Evolutionary conservation across 1,140 invertebrate species (phyloP).

Genomic region (Triops longicaudatus): DNA sequence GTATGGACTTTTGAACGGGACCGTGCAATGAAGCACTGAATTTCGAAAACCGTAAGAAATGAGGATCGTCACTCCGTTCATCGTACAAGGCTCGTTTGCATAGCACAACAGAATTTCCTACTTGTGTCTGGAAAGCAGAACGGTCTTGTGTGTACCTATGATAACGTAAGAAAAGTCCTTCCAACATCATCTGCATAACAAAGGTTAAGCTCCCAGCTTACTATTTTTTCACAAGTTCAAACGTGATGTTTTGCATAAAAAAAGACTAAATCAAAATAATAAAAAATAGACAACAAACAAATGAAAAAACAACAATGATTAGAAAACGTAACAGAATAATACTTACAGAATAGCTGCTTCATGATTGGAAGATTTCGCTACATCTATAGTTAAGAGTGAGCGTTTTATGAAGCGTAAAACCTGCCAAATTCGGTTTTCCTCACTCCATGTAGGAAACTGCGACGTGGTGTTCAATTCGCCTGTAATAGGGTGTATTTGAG

Average conservation of each 20-base stretch:
- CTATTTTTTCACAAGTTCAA: not conserved
- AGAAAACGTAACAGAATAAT: too few relatives aligned
- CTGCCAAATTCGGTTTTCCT: conserved; percentile 78
- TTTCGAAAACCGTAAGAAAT: conserved; percentile 23
- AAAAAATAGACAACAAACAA: not conserved
- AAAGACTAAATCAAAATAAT: too few relatives aligned
- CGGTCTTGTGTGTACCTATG: conserved; percentile 17
- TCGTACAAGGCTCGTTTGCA: conserved; percentile 18
- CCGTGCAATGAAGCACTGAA: conserved; percentile 21
- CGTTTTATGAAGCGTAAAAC: conserved; percentile 73
- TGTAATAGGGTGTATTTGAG: conserved; percentile 65
- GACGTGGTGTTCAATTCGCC: conserved; percentile 63
- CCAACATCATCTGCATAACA: too few relatives aligned
- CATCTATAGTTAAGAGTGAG: conserved; percentile 68
- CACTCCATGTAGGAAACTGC: conserved; percentile 76
- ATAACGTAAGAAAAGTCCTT: not conserved
- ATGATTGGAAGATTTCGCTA: conserved; percentile 57
- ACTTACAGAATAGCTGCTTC: conserved; percentile 70
- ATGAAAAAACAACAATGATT: not conserved
- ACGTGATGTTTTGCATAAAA: not conserved
- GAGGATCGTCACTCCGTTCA: conserved; percentile 7
- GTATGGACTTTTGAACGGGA: conserved; percentile 20
- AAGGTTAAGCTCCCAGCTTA: too few relatives aligned
- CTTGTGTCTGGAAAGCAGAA: conserved; percentile 8
- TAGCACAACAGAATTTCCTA: not conserved